A percentile compares a stretch with the other conserved stretches of the same genome.
These are phyloP conservation scores for Dysmachus trigonus DNA, from an alignment of 2,888 invertebrate species.

Conservation along the genomic window DNA sequence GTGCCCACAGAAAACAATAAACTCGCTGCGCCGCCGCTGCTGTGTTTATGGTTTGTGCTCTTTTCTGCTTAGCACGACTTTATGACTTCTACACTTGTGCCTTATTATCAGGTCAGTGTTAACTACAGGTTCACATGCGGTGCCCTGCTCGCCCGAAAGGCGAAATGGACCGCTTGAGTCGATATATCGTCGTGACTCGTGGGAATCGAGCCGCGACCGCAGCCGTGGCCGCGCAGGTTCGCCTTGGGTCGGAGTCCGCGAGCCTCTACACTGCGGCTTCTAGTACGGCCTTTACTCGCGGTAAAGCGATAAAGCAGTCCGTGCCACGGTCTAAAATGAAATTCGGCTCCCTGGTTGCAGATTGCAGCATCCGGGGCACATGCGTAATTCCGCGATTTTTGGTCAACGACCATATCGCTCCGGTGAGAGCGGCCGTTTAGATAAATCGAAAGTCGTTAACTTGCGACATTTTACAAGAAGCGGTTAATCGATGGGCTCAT, in stretches of 20 bases:
- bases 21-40: neutral
- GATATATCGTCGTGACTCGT: conserved; percentile 11
- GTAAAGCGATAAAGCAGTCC: neutral
- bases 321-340: neutral
- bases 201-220: conserved; percentile 12
- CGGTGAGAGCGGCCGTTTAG: neutral
- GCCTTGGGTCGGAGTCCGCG: neutral
- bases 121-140: conserved; percentile 16
- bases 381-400: conserved; percentile 13
- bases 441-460: conserved; percentile 24
- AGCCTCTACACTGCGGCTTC: neutral
- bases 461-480: conserved; percentile 3
- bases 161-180: neutral
- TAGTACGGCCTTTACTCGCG: neutral
- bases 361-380: conserved; percentile 13
- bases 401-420: neutral
- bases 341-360: neutral
- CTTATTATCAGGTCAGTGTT: conserved; percentile 47
- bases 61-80: conserved; percentile 49
- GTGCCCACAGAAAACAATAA: neutral
- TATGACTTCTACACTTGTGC: conserved; percentile 50
- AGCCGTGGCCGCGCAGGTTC: neutral
- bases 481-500: conserved; percentile 18
- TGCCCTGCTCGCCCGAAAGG: neutral
- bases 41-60: conserved; percentile 14